These are phyloP conservation scores for Crocidura indochinensis DNA, from an alignment of 2,797 vertebrate genomes.

Conservation along the genomic window DNA sequence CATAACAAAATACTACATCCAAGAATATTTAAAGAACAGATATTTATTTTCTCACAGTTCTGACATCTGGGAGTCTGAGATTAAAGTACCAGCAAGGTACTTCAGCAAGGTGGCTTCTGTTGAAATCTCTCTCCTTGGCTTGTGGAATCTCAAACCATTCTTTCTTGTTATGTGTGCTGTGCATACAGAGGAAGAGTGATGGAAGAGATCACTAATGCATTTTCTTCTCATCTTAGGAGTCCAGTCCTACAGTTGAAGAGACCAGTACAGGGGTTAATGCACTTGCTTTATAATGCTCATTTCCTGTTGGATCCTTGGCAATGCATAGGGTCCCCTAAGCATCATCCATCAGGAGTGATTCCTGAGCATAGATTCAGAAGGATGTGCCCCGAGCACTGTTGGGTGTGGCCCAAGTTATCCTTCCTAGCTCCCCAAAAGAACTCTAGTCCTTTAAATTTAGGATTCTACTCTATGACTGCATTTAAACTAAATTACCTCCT, in stretches of 20 bases:
- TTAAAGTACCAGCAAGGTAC: neutral
- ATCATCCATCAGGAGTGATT: too few species aligned
- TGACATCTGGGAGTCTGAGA: slow-evolving; percentile 22
- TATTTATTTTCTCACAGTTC: slow-evolving; percentile 15
- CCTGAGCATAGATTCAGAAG: too few species aligned
- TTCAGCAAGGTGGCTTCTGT: neutral
- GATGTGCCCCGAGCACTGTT: too few species aligned
- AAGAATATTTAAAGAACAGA: slow-evolving; percentile 14
- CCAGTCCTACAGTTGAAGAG: neutral
- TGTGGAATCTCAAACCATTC: neutral
- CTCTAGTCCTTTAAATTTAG: neutral
- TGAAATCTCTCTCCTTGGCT: slow-evolving; percentile 30
- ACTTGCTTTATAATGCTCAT: too few species aligned
- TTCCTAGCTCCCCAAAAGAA: too few species aligned
- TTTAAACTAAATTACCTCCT: slow-evolving; percentile 30
- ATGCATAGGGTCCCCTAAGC: too few species aligned
- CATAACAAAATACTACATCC: neutral
- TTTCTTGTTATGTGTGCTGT: neutral
- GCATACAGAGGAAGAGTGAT: too few species aligned
- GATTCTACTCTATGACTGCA: neutral
- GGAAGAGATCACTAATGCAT: neutral
- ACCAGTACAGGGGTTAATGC: too few species aligned
- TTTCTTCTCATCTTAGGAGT: neutral
- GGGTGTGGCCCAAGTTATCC: too few species aligned
- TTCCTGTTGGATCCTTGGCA: too few species aligned